Evolutionary conservation across 1,140 invertebrate genomes (phyloP).

Genomic region (Bombus confusus): DNA sequence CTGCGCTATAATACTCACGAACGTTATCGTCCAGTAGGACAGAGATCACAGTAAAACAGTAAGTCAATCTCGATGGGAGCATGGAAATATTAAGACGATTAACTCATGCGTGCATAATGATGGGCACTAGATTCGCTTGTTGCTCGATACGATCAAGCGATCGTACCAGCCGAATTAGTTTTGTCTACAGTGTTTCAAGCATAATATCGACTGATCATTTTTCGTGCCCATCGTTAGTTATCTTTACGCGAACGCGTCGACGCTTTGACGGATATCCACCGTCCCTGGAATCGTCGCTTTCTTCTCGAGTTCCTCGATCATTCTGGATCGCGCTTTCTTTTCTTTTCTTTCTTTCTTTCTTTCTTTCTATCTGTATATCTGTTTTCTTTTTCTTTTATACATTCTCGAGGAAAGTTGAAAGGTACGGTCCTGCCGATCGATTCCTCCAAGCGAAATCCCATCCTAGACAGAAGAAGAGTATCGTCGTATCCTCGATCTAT

Average conservation of each 20-base stretch:
- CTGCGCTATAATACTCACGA: neutral
- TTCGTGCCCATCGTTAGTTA: neutral
- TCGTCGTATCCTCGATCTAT: slow-evolving; percentile 49
- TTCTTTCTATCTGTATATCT: neutral
- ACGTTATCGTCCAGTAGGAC: neutral
- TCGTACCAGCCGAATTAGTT: neutral
- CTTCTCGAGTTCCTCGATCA: slow-evolving; percentile 15
- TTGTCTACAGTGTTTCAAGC: neutral
- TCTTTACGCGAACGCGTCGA: slow-evolving; percentile 2
- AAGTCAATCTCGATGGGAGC: neutral
- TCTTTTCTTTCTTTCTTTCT: neutral
- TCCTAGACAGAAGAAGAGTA: slow-evolving; percentile 30
- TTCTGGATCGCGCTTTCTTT: slow-evolving; percentile 6
- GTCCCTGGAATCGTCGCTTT: slow-evolving; percentile 13
- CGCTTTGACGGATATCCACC: slow-evolving; percentile 8
- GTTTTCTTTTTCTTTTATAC: neutral
- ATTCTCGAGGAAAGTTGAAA: neutral
- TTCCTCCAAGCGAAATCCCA: slow-evolving; percentile 11
- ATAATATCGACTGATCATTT: neutral
- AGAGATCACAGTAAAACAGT: neutral
- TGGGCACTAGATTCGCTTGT: neutral
- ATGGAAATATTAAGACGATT: neutral
- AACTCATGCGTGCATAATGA: neutral
- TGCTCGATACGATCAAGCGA: neutral
- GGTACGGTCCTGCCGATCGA: slow-evolving; percentile 15